phyloP scores from a whole-genome alignment of 2,113 vertebrate species.

The Mohoua ochrocephala region DNA sequence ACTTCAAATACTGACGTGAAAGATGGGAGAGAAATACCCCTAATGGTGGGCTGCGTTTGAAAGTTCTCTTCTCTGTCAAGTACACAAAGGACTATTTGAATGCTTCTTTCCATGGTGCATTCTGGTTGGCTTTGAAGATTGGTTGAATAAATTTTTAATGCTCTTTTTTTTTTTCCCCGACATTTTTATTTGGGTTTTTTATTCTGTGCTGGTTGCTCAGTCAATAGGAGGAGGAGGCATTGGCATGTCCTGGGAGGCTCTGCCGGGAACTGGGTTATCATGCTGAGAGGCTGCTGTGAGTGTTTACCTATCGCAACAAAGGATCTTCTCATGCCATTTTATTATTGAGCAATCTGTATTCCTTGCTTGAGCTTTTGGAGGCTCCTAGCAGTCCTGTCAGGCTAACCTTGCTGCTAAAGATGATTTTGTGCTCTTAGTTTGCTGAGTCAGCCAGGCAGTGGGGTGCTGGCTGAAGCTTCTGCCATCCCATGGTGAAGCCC shows the following conservation, averaged over 20 bases:
- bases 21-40: not conserved
- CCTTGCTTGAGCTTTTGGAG: not conserved
- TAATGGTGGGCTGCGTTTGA: not conserved
- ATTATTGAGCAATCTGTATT: conserved; percentile 30
- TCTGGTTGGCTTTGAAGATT: not conserved
- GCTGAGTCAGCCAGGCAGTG: not conserved
- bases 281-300: not conserved
- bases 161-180: not conserved
- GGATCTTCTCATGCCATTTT: conserved; percentile 13
- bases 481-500: rapidly evolving
- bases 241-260: not conserved
- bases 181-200: not conserved
- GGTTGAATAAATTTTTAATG: not conserved
- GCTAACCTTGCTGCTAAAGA: not conserved
- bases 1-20: not conserved
- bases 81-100: not conserved
- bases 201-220: not conserved
- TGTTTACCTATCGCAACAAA: not conserved
- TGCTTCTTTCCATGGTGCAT: not conserved
- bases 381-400: conserved; percentile 20
- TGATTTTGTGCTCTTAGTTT: not conserved
- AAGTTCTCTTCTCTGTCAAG: not conserved
- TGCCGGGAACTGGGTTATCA: not conserved
- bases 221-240: not conserved
- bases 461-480: rapidly evolving